Percentiles rank a stretch among this genome's conserved stretches.
Evolutionary conservation across 2,888 invertebrate species (phyloP).

Genomic region (Eilema sororculum): DNA sequence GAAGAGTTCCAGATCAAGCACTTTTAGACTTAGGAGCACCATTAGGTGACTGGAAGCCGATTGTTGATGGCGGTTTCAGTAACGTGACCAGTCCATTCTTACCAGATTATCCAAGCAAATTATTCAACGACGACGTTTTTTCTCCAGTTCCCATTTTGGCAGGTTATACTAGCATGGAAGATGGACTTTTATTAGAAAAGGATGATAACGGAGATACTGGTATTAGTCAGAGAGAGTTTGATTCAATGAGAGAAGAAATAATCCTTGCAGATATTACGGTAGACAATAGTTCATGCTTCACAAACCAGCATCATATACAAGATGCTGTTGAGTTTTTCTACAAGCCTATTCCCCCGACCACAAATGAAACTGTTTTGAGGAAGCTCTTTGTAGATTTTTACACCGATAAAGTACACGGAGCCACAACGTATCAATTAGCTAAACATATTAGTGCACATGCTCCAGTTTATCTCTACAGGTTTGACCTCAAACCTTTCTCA

Average conservation of each 20-base stretch:
- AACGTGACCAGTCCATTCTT: constrained; percentile 90
- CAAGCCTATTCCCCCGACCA: constrained; percentile 89
- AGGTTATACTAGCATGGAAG: constrained; percentile 95
- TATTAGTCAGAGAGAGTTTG: constrained; percentile 87
- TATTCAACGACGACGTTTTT: constrained; percentile 88
- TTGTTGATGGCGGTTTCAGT: constrained; percentile 90
- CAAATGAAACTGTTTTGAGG: constrained; percentile 88
- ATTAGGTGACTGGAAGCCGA: constrained; percentile 90
- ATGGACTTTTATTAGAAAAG: constrained; percentile 89
- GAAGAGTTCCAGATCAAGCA: constrained; percentile 87
- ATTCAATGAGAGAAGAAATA: constrained; percentile 88
- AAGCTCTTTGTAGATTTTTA: constrained; percentile 90
- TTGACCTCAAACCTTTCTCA: constrained; percentile 91
- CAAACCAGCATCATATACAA: constrained; percentile 89
- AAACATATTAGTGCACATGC: constrained; percentile 88
- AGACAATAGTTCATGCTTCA: constrained; percentile 86
- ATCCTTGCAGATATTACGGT: constrained; percentile 88
- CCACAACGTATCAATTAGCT: constrained; percentile 90
- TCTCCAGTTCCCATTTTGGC: constrained; percentile 91
- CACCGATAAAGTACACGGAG: constrained; percentile 91
- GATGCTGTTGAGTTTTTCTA: constrained; percentile 93
- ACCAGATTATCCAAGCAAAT: constrained; percentile 88
- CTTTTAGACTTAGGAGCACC: constrained; percentile 89
- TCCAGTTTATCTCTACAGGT: constrained; percentile 91
- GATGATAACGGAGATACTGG: constrained; percentile 87